These are phyloP conservation scores for Tragelaphus eurycerus DNA, from an alignment of 2,797 vertebrate species.

Conservation along the genomic window DNA sequence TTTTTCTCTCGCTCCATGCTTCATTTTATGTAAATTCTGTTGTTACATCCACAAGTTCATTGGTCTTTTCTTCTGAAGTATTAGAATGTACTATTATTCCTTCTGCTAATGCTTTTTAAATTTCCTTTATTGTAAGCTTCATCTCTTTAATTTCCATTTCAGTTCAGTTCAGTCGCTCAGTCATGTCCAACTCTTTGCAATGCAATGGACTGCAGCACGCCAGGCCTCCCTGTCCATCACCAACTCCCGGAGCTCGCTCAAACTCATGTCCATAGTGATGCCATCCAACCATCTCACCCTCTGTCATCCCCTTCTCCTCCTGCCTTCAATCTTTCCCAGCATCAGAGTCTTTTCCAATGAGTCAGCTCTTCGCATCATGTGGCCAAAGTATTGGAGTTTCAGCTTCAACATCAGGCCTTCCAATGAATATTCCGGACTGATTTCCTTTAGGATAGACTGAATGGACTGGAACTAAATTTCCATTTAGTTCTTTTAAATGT, in stretches of 20 bases:
- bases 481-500: not conserved
- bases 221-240: not conserved
- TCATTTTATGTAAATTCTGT: not conserved
- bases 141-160: not conserved
- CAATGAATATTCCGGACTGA: not conserved
- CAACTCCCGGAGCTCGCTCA: not conserved
- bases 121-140: not conserved
- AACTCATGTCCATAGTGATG: not conserved
- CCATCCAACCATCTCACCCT: not conserved
- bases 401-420: not conserved
- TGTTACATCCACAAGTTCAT: not conserved
- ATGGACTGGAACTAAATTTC: not conserved
- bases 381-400: not conserved
- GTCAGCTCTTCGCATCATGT: not conserved
- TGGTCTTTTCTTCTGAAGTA: not conserved
- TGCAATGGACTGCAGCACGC: accelerated
- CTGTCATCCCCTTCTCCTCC: not conserved
- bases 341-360: not conserved
- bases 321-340: not conserved
- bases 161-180: too few relatives aligned
- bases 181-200: accelerated
- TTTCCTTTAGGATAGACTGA: not conserved
- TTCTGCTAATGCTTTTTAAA: not conserved
- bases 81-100: not conserved
- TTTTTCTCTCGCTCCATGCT: not conserved